Base-by-base conservation (phyloP, 1,140 invertebrate species). In the Caenorhabditis briggsae region DNA sequence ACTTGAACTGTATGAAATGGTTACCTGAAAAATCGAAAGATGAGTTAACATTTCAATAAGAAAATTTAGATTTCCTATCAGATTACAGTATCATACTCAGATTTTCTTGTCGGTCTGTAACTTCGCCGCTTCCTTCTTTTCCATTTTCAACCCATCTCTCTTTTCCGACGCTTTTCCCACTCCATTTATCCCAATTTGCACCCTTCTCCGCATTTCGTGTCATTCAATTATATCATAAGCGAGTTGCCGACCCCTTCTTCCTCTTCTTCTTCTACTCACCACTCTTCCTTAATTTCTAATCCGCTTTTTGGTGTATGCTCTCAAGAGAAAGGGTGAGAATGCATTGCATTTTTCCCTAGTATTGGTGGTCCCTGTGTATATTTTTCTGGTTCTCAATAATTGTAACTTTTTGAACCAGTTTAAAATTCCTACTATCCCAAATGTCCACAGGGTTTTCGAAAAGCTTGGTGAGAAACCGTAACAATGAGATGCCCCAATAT, bases 191-290 rank as follows among this genome's bases (percentile, higher is more conserved):
- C 20, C n/a, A 50, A 20, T 78, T 23, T 78, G 43, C 70, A 50
- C 70, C 23, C 70, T 33, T 11, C 18, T 78, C 59, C 50, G 11
- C 50, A 14, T 53, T 48, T 78, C 70, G 12, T 78, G 70, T 78
- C 46, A 78, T 78, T 78, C 70, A 78, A 78, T 78, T 78, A 78
- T 78, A 78, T 78, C 70, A 78, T 78, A 78, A 78, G 70, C 70
- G 46, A 78, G 46, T 50, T 8, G 70, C 46, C 70, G 70, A 78
- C 70, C 33, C 50, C 11, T 46, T 78, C 50, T 46, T 48, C n/a
- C 70, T 23, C n/a, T n/a, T 46, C 25, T 64, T 16, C 64, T 46
- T 65, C 61, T 65, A 12, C 23, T 65, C 11, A n/a, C 1, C 16
- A 46, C 64, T 53, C 20, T 41, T 53, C 41, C 64, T 70, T 70